Evolutionary conservation across 2,797 vertebrate genomes (phyloP), one percentile per base, ranked within the genome.

Genomic region (Podargus strigoides): DNA sequence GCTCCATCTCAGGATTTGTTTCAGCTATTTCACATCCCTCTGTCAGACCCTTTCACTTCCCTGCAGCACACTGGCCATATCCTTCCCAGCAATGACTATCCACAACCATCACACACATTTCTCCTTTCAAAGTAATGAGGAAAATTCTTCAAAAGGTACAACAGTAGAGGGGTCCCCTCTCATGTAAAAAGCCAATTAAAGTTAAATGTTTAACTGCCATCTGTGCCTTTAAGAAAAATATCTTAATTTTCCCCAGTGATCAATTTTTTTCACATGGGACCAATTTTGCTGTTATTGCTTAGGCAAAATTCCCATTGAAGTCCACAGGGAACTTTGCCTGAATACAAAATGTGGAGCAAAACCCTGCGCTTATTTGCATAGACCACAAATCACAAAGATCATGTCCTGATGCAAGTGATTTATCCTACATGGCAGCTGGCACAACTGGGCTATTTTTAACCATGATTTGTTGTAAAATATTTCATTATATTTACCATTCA

Each of bases 401-500:
- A 73, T 27, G 13, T 90, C 74, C 74, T 77, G 67, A 82, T 94
- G 74, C 56, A 77, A 76, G 64, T 79, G 83, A 96, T 94, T 91
- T 95, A 94, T 92, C 63, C 58, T 77, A 77, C 24, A 59, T 91
- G 96, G 94, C 90, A 95, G 80, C 85, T 94, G 60, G 58, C 67
- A 20, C 42, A 89, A 85, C 67, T 44, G 68, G 84, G 78, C 85
- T 96, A 88, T 95, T 96, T 96, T 94, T 93, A 95, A 91, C 84
- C 70, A 73, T 44, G 36, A 87, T 47, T 87, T 89, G 78, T 90
- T 77, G 44, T 60, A 93, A 94, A 96, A 96, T 94, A 95, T 95
- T 97, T 97, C 70, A 89, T 93, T 3, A 64, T 95, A 94, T 95
- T 97, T 97, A 95, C 91, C 63, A 96, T 95, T 92, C 52, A 91